Evolutionary conservation across 2,797 vertebrate genomes (phyloP).

Genomic region (Eulemur rubriventer): DNA sequence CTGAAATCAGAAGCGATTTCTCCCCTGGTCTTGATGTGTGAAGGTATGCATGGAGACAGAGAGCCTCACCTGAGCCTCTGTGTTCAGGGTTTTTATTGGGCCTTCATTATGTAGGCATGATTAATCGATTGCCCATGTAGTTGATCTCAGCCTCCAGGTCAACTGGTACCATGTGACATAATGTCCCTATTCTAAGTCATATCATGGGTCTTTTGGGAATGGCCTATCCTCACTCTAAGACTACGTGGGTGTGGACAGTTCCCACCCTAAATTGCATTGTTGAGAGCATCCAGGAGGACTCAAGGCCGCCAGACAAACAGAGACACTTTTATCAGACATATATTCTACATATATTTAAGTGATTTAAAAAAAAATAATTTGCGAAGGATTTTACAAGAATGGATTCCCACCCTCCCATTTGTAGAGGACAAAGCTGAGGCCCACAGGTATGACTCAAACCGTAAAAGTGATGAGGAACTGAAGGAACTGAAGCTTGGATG

Average conservation of each 20-base stretch:
- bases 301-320: not conserved
- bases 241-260: accelerated
- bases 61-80: not conserved
- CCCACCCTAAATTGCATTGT: not conserved
- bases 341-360: not conserved
- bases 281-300: not conserved
- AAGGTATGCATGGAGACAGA: accelerated
- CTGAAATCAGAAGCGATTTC: accelerated
- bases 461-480: not conserved
- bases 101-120: accelerated
- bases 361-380: not conserved
- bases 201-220: not conserved
- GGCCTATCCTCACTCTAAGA: not conserved
- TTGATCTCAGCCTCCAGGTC: not conserved
- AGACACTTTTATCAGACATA: not conserved
- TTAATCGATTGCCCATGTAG: accelerated
- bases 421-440: not conserved
- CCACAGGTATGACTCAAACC: too few species aligned
- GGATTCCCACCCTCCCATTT: not conserved
- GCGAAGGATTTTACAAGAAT: not conserved
- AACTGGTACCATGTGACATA: not conserved
- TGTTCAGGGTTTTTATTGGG: not conserved
- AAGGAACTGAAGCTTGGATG: accelerated
- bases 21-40: accelerated
- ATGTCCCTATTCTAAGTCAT: not conserved